Conservation (phyloP, 2,797 vertebrate genomes). For the Cryptoprocta ferox region DNA sequence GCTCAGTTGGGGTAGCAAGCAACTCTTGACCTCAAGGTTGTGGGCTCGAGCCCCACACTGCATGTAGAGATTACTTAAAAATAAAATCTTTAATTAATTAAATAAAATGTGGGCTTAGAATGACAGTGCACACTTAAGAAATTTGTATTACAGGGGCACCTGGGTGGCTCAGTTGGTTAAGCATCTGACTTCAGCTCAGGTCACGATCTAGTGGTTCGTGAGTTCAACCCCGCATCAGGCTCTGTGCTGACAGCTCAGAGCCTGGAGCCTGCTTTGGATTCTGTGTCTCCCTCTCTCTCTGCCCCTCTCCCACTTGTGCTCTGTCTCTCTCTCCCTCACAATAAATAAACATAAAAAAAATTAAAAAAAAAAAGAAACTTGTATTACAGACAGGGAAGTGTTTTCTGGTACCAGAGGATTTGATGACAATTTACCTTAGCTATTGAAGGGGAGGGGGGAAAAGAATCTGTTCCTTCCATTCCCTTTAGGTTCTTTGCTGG, state of each 20-base stretch:
- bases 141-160: background rate
- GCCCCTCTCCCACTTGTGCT: no score
- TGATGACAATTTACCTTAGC: background rate
- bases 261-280: no score
- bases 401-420: conserved; percentile 10
- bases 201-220: no score
- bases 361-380: no score
- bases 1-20: background rate
- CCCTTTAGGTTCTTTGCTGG: background rate
- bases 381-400: background rate
- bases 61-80: background rate
- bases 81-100: background rate
- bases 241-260: no score
- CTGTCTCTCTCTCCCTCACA: no score
- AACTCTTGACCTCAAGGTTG: background rate
- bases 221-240: no score
- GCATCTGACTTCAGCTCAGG: no score
- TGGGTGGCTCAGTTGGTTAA: no score
- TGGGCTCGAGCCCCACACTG: background rate
- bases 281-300: no score
- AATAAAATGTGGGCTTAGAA: background rate
- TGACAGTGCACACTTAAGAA: background rate
- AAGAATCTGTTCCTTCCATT: background rate
- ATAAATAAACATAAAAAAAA: no score
- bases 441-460: background rate